Base-by-base conservation (phyloP, 1,140 invertebrate species). In the Wiebesia pumilae region DNA sequence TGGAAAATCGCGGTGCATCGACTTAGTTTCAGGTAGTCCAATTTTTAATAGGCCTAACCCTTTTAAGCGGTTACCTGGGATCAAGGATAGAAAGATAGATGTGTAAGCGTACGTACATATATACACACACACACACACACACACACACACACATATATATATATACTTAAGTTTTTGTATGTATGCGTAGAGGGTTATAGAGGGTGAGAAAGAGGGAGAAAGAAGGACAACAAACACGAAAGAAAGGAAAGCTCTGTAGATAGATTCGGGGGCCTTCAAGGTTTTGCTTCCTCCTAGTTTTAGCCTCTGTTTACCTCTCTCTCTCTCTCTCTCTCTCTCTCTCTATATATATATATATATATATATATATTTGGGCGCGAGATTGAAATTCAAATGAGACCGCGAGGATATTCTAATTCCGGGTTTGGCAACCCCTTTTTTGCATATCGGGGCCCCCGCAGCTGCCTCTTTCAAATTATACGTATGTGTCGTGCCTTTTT, bases 301-400 rank as follows among this genome's bases (percentile, higher is more conserved):
- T 67, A 38, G 30, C 16, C 47, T 65, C 27, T 81, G 16, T 67
- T 27, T 35, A 54, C 40, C 79, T 65, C 79, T 81, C 79, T 81
- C 79, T 40, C 79, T 62, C 79, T 62, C 81, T 87, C 83, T 65
- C n/a, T 73, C 21, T 58, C 79, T 65, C 51, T 54, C 54, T 62
- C 43, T 65, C 75, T 33, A 6, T 47, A 6, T 47, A 9, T 54
- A 9, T 47, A n/a, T n/a, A n/a, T n/a, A n/a, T n/a, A n/a, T n/a
- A n/a, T n/a, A n/a, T 81, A 35, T 67, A 58, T 65, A 58, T 65
- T 27, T 51, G 40, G 75, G 83, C 62, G 88, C 88, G 88, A 93
- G 90, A 91, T 92, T 91, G 90, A 94, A 94, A 94, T 94, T 94
- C 93, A 94, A 94, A 94, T 94, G 93, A 94, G 93, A 94, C 93